Evolutionary conservation across 2,797 vertebrate genomes (phyloP), one percentile per base, ranked within the genome.

Genomic region (Danionella dracula): DNA sequence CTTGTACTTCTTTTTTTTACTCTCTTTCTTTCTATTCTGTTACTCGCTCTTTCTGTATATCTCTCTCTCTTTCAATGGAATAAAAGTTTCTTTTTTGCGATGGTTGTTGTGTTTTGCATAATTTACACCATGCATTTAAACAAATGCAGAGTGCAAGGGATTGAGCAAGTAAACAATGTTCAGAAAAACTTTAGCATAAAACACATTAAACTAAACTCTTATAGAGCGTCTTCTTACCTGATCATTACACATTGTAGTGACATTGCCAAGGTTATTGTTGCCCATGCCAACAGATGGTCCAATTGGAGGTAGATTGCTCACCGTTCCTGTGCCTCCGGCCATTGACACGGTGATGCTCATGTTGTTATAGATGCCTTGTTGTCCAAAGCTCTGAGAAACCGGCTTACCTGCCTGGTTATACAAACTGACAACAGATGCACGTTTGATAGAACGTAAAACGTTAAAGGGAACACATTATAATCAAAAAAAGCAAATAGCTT

Each of bases 341-440:
- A 98, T 96, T 79, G 95, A 95, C 65, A 98, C 94, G 0, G 94
- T 97, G 87, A 97, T 96, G 89, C 94, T 97, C 95, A 98, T 96
- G 81, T 96, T 98, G 89, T 98, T 98, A 88, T 96, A 98, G 49
- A 95, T 89, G 73, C 93, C 93, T 78, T 94, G 94, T 85, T 95
- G 94, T 68, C 84, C 68, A 73, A 93, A 77, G 66, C 84, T 0
- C 85, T 61, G 64, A 75, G 76, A 82, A 79, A 92, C 78, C 63
- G 70, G 84, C 87, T 90, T 93, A 35, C 91, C 91, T 0, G 89
- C 76, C 74, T 86, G 93, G 79, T 85, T 86, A 86, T 91, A 91
- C 74, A 90, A 74, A 76, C 89, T 90, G 82, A 0, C 1, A 75
- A 6, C 3, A 29, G 4, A 2, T n/a, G 13, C 4, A 27, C n/a